These are phyloP conservation scores for Micronycteris hirsuta DNA, from an alignment of 2,113 vertebrate genomes.

Conservation along the genomic window DNA sequence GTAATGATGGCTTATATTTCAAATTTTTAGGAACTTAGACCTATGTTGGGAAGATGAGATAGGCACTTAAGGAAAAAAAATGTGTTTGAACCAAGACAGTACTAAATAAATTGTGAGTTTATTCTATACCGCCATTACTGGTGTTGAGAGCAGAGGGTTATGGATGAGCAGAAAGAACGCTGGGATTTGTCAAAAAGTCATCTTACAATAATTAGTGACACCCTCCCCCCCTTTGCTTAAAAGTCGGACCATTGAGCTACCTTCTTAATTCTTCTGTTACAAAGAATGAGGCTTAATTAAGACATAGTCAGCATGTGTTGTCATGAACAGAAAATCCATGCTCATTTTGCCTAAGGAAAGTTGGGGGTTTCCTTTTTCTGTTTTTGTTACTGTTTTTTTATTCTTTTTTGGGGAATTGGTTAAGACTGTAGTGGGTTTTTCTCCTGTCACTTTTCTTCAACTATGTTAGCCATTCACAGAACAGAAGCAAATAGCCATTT, in stretches of 20 bases:
- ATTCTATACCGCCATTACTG: not conserved
- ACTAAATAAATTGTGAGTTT: not conserved
- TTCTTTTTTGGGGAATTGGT: constrained; percentile 32
- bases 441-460: constrained; percentile 16
- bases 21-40: not conserved
- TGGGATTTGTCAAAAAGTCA: not conserved
- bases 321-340: constrained; percentile 50
- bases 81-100: not conserved
- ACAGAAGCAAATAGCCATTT: constrained; percentile 77
- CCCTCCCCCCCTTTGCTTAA: not conserved
- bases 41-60: not conserved
- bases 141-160: not conserved
- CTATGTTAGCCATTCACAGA: constrained; percentile 75
- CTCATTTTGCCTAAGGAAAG: constrained; percentile 61
- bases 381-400: constrained; percentile 23
- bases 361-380: not conserved
- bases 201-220: constrained; percentile 22
- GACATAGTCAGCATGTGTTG: constrained; percentile 28
- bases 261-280: constrained; percentile 62
- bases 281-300: constrained; percentile 67
- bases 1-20: not conserved
- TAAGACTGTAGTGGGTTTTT: not conserved
- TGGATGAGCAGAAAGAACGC: not conserved
- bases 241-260: constrained; percentile 44
- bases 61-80: not conserved